phyloP scores from a whole-genome alignment of 1,140 invertebrate genomes.

The Sycobia sp. region DNA sequence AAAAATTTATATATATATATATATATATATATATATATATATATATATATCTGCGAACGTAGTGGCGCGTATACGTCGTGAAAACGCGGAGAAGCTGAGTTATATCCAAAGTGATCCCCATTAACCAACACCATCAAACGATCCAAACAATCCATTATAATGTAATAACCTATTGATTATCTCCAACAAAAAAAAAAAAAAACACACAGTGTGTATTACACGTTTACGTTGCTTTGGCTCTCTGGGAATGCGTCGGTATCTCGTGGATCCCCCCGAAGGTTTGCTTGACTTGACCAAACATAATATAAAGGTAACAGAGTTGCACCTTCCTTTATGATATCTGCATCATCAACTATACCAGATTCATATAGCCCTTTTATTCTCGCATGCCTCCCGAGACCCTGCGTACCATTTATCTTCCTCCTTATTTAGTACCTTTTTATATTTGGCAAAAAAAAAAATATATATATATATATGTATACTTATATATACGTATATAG shows the following conservation, averaged over 20 bases:
- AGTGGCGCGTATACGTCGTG: no score
- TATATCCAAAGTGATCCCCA: no score
- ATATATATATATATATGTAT: no score
- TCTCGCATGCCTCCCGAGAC: neutral
- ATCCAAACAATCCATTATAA: constrained; percentile 23
- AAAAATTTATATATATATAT: no score
- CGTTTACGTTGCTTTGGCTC: constrained; percentile 66
- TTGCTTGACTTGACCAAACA: constrained; percentile 64
- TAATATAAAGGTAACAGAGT: constrained; percentile 60
- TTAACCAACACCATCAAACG: neutral
- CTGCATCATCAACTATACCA: no score
- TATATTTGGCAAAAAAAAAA: no score
- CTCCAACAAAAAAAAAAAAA: no score
- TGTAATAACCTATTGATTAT: constrained; percentile 15
- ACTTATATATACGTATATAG: no score
- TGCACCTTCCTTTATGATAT: constrained; percentile 55
- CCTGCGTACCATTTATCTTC: neutral
- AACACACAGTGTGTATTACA: constrained; percentile 62
- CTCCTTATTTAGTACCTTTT: neutral
- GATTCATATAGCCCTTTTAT: neutral
- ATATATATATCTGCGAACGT: no score
- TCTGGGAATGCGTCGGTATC: constrained; percentile 66
- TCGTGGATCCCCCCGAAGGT: constrained; percentile 64
- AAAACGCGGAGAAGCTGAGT: no score
- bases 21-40: no score